Base-by-base conservation (phyloP, 2,797 vertebrate genomes). In the Protonibea diacanthus region DNA sequence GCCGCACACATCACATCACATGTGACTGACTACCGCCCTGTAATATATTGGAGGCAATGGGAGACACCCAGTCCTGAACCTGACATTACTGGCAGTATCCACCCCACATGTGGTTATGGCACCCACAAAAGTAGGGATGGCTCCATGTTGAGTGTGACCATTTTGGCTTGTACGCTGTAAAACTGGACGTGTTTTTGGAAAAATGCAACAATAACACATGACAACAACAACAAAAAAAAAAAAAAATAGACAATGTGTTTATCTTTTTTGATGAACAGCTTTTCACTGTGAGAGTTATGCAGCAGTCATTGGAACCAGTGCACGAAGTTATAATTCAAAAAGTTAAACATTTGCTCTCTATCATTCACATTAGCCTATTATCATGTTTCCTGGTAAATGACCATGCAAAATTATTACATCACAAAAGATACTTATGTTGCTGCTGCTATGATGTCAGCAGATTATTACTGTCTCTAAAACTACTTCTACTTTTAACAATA, bases 41-140 rank as follows among this genome's bases (percentile, higher is more conserved):
- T 93, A 92, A 93, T 91, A 84, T 76, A 78, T 62, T 25, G 47
- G 47, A 79, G 42, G 53, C 70, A 17, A 38, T 42, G 48, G 80
- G 82, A 87, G 84, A 81, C 86, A 76, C 86, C 87, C 87, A 75
- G 75, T 74, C 27, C 15, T 80, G 65, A 92, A 70, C 81, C 86
- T 87, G 61, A 78, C 77, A 90, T 91, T 88, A 89, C 68, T 47
- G 64, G 68, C 67, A 72, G 83, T 5, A 74, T 69, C 77, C 89
- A 79, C 69, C 90, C 78, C 66, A 68, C 78, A 87, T 90, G 92
- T 85, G 89, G 89, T 89, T 86, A 13, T 5, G 60, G 75, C 42
- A 47, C 20, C 74, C 63, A 78, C 20, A 66, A 79, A 73, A 76
- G 40, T 20, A 53, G 17, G 61, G 48, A 1, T 68, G 61, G 52